Percentiles rank a stretch among this genome's conserved stretches.
phyloP scores from a whole-genome alignment of 2,888 invertebrate genomes.

The Pseudococcus jackbeardsleyi region DNA sequence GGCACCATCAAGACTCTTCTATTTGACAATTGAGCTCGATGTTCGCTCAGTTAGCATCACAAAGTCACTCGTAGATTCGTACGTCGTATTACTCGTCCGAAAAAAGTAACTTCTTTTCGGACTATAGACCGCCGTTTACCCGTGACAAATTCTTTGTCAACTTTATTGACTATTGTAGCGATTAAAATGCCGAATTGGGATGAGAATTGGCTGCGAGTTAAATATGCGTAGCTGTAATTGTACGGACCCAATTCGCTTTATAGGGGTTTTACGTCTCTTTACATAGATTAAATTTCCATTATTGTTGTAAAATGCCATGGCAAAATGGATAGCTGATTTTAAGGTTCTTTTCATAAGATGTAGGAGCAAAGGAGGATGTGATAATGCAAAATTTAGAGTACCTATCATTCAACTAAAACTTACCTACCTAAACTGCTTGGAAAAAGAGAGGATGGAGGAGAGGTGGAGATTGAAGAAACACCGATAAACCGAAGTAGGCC shows the following conservation, averaged over 20 bases:
- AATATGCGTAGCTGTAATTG: background rate
- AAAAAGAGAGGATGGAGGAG: too few species aligned
- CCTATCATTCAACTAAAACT: too few species aligned
- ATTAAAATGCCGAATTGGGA: background rate
- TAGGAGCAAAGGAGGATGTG: too few species aligned
- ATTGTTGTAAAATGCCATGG: background rate
- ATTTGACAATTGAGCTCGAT: constrained; percentile 59
- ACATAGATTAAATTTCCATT: background rate
- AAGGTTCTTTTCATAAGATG: too few species aligned
- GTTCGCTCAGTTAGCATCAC: background rate
- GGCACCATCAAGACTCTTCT: constrained; percentile 58
- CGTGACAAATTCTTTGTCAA: background rate
- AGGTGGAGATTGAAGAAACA: too few species aligned
- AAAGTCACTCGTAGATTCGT: background rate
- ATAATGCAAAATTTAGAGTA: too few species aligned
- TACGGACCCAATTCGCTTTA: background rate
- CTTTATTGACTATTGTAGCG: background rate
- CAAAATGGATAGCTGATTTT: too few species aligned
- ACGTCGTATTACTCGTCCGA: background rate
- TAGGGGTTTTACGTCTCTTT: background rate
- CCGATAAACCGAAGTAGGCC: too few species aligned
- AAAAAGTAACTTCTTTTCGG: background rate
- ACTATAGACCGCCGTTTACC: background rate
- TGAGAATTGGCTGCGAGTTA: background rate
- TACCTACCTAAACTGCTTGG: too few species aligned